Conservation (phyloP, 2,797 vertebrate genomes). For the Halcyon smyrnensis region DNA sequence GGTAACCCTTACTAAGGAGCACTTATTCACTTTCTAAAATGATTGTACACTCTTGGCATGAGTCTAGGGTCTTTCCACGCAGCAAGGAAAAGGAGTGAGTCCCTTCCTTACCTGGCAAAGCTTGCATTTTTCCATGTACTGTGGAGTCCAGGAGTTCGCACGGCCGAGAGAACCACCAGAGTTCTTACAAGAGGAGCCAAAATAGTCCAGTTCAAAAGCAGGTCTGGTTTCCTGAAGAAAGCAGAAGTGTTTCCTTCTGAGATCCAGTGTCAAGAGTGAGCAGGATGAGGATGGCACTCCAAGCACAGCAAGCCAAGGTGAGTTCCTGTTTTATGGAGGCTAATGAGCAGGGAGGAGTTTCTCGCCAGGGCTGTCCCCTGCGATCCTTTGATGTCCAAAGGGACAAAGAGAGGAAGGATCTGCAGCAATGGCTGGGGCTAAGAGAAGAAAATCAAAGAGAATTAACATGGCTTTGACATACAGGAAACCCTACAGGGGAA, state of each 20-base stretch:
- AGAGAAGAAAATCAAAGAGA: slow-evolving; percentile 82
- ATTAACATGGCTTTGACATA: slow-evolving; percentile 94
- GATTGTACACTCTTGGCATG: accelerated
- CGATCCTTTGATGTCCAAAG: slow-evolving; percentile 73
- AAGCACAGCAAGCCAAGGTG: slow-evolving; percentile 62
- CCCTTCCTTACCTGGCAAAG: slow-evolving; percentile 50
- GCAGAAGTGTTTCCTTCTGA: slow-evolving; percentile 38
- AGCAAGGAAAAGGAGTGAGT: background rate
- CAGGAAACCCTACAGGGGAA: slow-evolving; percentile 90
- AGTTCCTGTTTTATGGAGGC: slow-evolving; percentile 69
- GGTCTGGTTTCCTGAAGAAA: slow-evolving; percentile 32
- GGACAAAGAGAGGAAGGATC: slow-evolving; percentile 77
- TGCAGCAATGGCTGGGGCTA: slow-evolving; percentile 58
- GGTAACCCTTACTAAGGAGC: background rate
- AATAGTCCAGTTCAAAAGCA: slow-evolving; percentile 62
- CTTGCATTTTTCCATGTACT: slow-evolving; percentile 74
- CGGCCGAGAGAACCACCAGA: background rate
- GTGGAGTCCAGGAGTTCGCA: background rate
- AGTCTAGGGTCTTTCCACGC: accelerated
- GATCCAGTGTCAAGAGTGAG: slow-evolving; percentile 71
- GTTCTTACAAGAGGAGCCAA: background rate
- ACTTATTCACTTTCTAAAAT: background rate
- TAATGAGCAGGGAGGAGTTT: slow-evolving; percentile 69
- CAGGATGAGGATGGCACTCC: slow-evolving; percentile 24
- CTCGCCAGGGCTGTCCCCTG: slow-evolving; percentile 44